These are phyloP conservation scores for Cyclina sinensis DNA, from an alignment of 1,140 invertebrate species.

Conservation along the genomic window DNA sequence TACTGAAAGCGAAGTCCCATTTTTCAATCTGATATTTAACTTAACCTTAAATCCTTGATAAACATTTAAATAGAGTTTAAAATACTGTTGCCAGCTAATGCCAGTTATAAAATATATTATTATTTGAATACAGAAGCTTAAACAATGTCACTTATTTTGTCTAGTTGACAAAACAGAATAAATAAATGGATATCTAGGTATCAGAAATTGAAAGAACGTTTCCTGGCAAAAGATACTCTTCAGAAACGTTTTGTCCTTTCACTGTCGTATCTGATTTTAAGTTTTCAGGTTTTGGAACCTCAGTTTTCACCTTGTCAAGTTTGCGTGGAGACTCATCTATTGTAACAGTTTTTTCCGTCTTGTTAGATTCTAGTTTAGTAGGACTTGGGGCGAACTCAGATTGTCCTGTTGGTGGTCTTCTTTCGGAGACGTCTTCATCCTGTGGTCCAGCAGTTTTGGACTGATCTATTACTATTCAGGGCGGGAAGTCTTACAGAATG, in stretches of 20 bases:
- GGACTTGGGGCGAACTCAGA: not conserved
- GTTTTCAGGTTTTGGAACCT: not conserved
- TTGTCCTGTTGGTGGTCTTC: conserved; percentile 10
- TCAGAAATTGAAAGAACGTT: conserved; percentile 4
- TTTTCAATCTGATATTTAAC: too few relatives aligned
- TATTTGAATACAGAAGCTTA: too few relatives aligned
- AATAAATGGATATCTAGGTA: not conserved
- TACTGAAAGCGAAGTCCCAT: too few relatives aligned
- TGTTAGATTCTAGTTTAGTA: not conserved
- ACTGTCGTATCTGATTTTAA: not conserved
- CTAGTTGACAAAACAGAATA: too few relatives aligned
- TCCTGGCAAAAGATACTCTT: not conserved
- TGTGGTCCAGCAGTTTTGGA: not conserved
- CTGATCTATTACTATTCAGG: not conserved
- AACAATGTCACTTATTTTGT: too few relatives aligned
- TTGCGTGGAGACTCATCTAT: not conserved
- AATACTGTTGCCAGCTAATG: too few relatives aligned
- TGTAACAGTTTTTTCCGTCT: conserved; percentile 1
- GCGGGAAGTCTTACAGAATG: not conserved
- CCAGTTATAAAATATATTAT: too few relatives aligned
- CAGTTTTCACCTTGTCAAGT: not conserved
- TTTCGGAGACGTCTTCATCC: too few relatives aligned
- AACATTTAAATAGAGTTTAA: too few relatives aligned
- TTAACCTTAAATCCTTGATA: too few relatives aligned
- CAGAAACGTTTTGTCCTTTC: not conserved